phyloP scores from a whole-genome alignment of 2,888 invertebrate genomes.

The Lasioglossum villosulum region DNA sequence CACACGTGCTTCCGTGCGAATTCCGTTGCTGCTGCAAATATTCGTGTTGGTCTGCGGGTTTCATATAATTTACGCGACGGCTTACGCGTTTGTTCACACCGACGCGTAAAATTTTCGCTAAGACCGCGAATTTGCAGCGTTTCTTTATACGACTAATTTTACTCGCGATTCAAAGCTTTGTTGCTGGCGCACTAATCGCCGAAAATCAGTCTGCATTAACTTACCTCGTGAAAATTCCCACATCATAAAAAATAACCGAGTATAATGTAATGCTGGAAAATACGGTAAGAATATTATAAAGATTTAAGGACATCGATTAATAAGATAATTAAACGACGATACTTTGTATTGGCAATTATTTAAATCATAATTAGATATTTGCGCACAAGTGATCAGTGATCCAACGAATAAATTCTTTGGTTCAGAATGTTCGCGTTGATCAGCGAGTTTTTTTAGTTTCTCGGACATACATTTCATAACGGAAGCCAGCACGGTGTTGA shows the following conservation, averaged over 20 bases:
- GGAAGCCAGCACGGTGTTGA: background rate
- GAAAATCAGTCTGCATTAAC: background rate
- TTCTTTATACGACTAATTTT: background rate
- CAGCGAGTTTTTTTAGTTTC: background rate
- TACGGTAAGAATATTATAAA: background rate
- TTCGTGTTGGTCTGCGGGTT: background rate
- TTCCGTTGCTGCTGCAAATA: background rate
- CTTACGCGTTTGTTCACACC: conserved; percentile 6
- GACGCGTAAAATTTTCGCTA: conserved; percentile 6
- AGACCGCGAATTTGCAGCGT: conserved; percentile 2
- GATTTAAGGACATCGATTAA: too few species aligned
- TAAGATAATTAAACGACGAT: too few species aligned
- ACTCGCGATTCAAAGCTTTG: background rate
- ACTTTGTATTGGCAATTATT: too few species aligned
- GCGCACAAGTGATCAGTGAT: background rate
- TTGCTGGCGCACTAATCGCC: background rate
- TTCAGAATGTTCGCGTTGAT: background rate
- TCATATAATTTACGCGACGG: conserved; percentile 6
- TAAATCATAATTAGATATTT: background rate
- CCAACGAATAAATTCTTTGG: background rate
- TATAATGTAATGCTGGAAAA: background rate
- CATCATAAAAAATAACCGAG: background rate
- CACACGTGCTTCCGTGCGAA: conserved; percentile 1
- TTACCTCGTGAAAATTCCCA: background rate
- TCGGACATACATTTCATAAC: background rate